Conservation (phyloP, 2,888 invertebrate genomes). For the Helleia helle region DNA sequence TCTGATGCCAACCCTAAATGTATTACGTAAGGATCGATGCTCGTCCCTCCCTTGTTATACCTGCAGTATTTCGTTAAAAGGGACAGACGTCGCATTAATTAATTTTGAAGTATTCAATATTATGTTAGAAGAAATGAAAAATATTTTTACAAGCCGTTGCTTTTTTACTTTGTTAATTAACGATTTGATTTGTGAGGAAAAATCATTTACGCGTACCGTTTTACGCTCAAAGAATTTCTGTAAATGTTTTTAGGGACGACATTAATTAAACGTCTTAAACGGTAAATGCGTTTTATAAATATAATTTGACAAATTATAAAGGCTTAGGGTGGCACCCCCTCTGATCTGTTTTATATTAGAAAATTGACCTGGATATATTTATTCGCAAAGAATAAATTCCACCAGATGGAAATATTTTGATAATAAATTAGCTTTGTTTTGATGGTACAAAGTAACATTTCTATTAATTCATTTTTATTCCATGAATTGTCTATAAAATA, state of each 20-base stretch:
- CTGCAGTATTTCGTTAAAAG: background rate
- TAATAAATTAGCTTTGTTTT: too few relatives aligned
- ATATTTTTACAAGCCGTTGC: background rate
- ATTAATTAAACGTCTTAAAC: background rate
- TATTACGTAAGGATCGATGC: conserved; percentile 5
- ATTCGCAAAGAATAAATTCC: too few relatives aligned
- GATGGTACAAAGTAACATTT: too few relatives aligned
- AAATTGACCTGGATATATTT: too few relatives aligned
- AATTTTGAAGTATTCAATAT: conserved; percentile 10
- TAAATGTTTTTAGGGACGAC: background rate
- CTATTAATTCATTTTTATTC: too few relatives aligned
- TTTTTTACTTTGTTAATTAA: background rate
- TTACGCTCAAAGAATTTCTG: background rate
- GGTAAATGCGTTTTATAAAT: too few relatives aligned
- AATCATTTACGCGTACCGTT: background rate
- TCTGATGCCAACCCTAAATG: conserved; percentile 7
- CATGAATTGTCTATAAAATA: too few relatives aligned
- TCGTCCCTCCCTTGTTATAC: conserved; percentile 6
- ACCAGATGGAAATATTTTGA: too few relatives aligned
- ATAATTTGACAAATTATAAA: too few relatives aligned
- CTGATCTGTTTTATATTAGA: too few relatives aligned
- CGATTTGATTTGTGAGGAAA: background rate
- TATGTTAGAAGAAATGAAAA: background rate
- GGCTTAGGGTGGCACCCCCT: too few relatives aligned
- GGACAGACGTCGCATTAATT: conserved; percentile 8